Base-by-base conservation (phyloP, 2,797 vertebrate genomes). In the Pangasius djambal region DNA sequence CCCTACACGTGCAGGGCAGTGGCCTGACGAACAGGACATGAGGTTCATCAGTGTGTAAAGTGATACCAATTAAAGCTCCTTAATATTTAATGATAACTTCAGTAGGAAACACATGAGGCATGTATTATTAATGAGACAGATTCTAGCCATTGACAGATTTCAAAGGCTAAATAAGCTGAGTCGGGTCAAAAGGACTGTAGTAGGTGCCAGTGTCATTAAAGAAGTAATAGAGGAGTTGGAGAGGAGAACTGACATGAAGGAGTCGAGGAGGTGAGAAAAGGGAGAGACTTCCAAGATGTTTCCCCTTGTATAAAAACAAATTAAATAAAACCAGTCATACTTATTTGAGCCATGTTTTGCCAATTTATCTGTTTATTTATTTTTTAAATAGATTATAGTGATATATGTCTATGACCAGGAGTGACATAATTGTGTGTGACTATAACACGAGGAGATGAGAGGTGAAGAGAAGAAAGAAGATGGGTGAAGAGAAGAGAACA, bases 21-120 rank as follows among this genome's bases (percentile, higher is more conserved):
- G 65, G 72, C 70, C 61, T 84, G 40, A 50, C 28, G 44, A 65
- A 83, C 79, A 69, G 91, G 86, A 86, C 67, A 87, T 48, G 48
- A 85, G 70, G 87, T 86, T 91, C 87, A 84, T 88, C 74, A 70
- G 57, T 88, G 65, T 88, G 52, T 85, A 86, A 92, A 89, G 88
- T 88, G 89, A 79, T 89, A 90, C 87, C 88, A 90, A 91, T 92
- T 92, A 92, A 63, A 92, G 87, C 59, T 8, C 52, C 69, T 92
- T 44, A 91, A 92, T 92, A 91, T 88, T 92, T 90, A 86, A 92
- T 89, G 74, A 88, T 83, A 89, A 84, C 90, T 87, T 88, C 78
- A 78, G 90, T 67, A 72, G 63, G 87, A 87, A 91, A 91, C 85
- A 90, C 86, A 91, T 7, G 16, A 84, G 48, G 83, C 78, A 82